A percentile compares a stretch with the other conserved stretches of the same genome.
Evolutionary conservation across 2,888 invertebrate genomes (phyloP).

Genomic region (Rutpela maculata): DNA sequence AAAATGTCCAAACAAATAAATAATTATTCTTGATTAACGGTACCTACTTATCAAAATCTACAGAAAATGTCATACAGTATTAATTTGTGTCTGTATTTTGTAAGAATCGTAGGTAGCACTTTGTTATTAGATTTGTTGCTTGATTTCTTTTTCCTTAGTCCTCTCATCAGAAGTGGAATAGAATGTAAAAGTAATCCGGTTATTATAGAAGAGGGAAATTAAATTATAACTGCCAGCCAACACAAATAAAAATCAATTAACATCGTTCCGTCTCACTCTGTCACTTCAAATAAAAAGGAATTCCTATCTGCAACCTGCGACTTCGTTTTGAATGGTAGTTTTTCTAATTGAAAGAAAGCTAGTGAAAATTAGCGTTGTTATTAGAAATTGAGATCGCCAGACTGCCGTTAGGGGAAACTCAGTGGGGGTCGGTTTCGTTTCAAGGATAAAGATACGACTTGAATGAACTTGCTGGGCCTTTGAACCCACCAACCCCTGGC

Average conservation of each 20-base stretch:
- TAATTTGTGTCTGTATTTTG: too few relatives aligned
- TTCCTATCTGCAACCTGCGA: constrained; percentile 17
- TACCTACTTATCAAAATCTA: too few relatives aligned
- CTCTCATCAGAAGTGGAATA: background rate
- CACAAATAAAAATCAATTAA: constrained; percentile 41
- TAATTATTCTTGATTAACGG: too few relatives aligned
- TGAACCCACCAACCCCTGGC: constrained; percentile 46
- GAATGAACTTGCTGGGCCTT: constrained; percentile 63
- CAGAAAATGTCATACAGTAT: too few relatives aligned
- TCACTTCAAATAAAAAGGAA: constrained; percentile 17
- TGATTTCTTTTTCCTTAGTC: background rate
- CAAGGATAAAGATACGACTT: constrained; percentile 58
- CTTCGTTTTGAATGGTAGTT: constrained; percentile 3
- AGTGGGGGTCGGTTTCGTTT: constrained; percentile 56
- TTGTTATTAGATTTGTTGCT: background rate
- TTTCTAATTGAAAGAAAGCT: constrained; percentile 28
- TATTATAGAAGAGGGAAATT: constrained; percentile 25
- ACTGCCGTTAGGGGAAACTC: constrained; percentile 50
- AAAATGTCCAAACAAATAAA: too few relatives aligned
- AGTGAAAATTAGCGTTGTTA: constrained; percentile 46
- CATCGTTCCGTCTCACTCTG: constrained; percentile 8
- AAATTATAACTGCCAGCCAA: constrained; percentile 33
- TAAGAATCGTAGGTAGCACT: too few relatives aligned
- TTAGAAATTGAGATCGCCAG: constrained; percentile 52
- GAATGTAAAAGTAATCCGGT: background rate